Base-by-base conservation (phyloP, 2,113 vertebrate genomes). In the Glareola pratincola region DNA sequence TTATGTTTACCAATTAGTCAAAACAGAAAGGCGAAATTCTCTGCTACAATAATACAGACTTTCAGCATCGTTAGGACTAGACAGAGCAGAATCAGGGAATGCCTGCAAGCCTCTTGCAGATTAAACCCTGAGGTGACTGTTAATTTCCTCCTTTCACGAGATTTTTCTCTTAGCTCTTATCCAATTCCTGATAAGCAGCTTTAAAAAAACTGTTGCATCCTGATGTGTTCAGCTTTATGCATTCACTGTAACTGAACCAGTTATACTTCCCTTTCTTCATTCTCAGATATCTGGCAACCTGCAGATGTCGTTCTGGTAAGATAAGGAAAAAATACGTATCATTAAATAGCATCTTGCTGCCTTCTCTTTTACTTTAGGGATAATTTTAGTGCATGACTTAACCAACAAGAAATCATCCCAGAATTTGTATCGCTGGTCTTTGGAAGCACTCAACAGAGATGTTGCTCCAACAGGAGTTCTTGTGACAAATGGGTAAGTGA, bases 321-420 rank as follows among this genome's bases (percentile, higher is more conserved):
- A 84, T 92, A 83, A 87, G 37, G 43, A 12, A n/a, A 73, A 59
- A 41, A 16, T 10, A 12, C 8, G 0, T 75, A 63, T 94, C 71
- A 67, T 90, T 85, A 84, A 97, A 63, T 75, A 64, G 29, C 68
- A 90, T 54, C 69, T 88, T 85, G 43, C 47, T 93, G 69, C 66
- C 60, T 91, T 94, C 47, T 92, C 51, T 95, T 91, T 90, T 68
- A 50, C 91, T 96, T 77, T 77, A 99, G 99, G 99, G 50, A 99
- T 99, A 95, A 98, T 99, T 98, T 98, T 99, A 97, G 99, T 99
- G 10, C 99, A 99, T 39, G 99, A 99, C 96, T 98, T 99, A 97
- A 99, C 99, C 81, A 99, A 99, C 97, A 99, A 99, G 97, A 99
- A 99, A 93, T 99, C 99, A 50, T 99, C 99, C 21, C 99, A 99